Conservation (phyloP, 2,888 invertebrate species). For the Branchellion lobata region DNA sequence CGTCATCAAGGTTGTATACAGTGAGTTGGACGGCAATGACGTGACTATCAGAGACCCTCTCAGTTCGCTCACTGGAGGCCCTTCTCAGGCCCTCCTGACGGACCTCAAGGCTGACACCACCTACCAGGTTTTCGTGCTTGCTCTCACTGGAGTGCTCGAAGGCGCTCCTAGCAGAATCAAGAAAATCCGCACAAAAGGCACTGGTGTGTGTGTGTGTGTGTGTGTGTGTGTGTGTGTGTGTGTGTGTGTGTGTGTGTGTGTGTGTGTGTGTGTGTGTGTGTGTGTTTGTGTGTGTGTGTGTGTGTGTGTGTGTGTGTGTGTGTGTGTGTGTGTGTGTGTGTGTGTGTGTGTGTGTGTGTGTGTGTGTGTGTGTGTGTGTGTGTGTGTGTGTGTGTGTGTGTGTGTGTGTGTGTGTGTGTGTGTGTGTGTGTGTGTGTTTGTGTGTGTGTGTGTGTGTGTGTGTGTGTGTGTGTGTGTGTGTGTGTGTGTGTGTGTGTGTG, state of each 20-base stretch:
- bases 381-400: too few relatives aligned
- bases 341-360: too few relatives aligned
- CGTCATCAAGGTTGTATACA: background rate
- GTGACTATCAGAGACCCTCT: constrained; percentile 58
- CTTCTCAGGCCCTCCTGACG: constrained; percentile 76
- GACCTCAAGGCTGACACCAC: constrained; percentile 91
- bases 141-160: constrained; percentile 92
- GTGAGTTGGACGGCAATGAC: constrained; percentile 48
- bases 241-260: background rate
- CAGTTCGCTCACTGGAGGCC: constrained; percentile 77
- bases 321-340: background rate
- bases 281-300: too few relatives aligned
- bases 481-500: too few relatives aligned
- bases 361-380: too few relatives aligned
- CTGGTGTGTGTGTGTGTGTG: constrained; percentile 46
- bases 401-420: too few relatives aligned
- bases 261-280: background rate
- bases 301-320: background rate
- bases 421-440: too few relatives aligned
- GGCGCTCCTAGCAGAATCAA: constrained; percentile 77
- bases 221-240: background rate
- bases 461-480: too few relatives aligned
- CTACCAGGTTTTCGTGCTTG: constrained; percentile 84
- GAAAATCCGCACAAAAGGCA: constrained; percentile 74
- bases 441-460: too few relatives aligned